Evolutionary conservation across 2,113 vertebrate genomes (phyloP), one percentile per base, ranked within the genome.

Genomic region (Sitta europaea): DNA sequence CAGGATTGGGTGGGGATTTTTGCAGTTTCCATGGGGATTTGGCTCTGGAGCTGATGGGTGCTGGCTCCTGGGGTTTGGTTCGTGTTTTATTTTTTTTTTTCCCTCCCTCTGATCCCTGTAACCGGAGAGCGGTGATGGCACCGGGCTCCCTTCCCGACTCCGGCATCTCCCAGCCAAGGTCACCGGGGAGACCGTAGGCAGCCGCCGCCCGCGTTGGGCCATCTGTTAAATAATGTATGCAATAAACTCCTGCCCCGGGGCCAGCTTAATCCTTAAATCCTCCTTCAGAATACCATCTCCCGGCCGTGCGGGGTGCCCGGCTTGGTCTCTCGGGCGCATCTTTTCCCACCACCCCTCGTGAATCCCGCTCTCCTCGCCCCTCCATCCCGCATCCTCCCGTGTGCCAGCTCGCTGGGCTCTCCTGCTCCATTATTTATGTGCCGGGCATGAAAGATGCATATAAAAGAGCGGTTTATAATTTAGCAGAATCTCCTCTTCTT

Each of bases 171-270:
- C 11, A 25, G 88, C 90, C 94, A 96, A 96, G 96, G 96, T 96
- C 96, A 96, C 96, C 35, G 57, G 82, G 96, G 96, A 94, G 94
- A 95, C 85, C 68, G 68, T 2, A 27, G 80, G 90, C 94, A 91
- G 94, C 53, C 59, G 57, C 81, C 9, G 93, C 95, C 95, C 77
- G 94, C 74, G 27, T 84, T n/a, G 96, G 92, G 92, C 96, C 96
- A 96, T 93, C 96, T 96, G 96, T 92, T 96, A 95, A 96, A 96
- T 96, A 96, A 95, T 93, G 66, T 71, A 94, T 90, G 94, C 61
- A 71, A 94, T 92, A 92, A 95, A 86, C 68, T 96, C 90, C 80
- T 93, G 84, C 92, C 92, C 91, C 7, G 17, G 8, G 76, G 94
- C 88, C 81, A 19, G 68, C 77, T 95, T 96, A 96, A 96, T 94